Percentiles rank a stretch among this genome's conserved stretches.
Evolutionary conservation across 2,888 invertebrate species (phyloP).

Genomic region (Suillia variegata): DNA sequence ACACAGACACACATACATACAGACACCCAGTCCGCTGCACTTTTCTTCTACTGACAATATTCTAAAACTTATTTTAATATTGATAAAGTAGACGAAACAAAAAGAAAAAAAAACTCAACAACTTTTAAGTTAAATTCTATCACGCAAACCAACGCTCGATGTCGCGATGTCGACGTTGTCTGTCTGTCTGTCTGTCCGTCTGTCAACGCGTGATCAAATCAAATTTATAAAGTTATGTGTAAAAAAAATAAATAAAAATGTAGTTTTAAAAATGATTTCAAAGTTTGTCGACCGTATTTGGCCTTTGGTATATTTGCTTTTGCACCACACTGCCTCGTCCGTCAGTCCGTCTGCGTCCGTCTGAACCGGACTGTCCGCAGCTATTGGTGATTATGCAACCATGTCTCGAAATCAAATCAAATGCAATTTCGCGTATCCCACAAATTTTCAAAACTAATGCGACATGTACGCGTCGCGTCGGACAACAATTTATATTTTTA

Average conservation of each 20-base stretch:
- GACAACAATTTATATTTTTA: too few relatives aligned
- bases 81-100: neutral
- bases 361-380: too few relatives aligned
- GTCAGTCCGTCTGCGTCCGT: too few relatives aligned
- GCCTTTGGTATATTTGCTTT: slow-evolving; percentile 10
- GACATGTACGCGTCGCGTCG: too few relatives aligned
- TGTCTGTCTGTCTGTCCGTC: neutral
- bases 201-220: slow-evolving; percentile 18
- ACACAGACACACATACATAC: neutral
- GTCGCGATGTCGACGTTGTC: neutral
- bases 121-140: slow-evolving; percentile 7
- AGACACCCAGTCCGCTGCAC: slow-evolving; percentile 5
- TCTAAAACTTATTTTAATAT: neutral
- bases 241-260: neutral
- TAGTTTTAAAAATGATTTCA: slow-evolving; percentile 18
- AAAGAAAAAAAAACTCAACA: neutral
- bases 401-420: slow-evolving; percentile 43
- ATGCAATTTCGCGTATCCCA: slow-evolving; percentile 27
- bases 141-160: slow-evolving; percentile 11
- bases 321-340: neutral
- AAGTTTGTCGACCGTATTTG: slow-evolving; percentile 23
- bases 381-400: slow-evolving; percentile 36
- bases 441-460: slow-evolving; percentile 9
- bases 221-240: slow-evolving; percentile 10
- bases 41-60: neutral